These are phyloP conservation scores for Loris lydekkerianus DNA, from an alignment of 2,797 vertebrate genomes.

Conservation along the genomic window DNA sequence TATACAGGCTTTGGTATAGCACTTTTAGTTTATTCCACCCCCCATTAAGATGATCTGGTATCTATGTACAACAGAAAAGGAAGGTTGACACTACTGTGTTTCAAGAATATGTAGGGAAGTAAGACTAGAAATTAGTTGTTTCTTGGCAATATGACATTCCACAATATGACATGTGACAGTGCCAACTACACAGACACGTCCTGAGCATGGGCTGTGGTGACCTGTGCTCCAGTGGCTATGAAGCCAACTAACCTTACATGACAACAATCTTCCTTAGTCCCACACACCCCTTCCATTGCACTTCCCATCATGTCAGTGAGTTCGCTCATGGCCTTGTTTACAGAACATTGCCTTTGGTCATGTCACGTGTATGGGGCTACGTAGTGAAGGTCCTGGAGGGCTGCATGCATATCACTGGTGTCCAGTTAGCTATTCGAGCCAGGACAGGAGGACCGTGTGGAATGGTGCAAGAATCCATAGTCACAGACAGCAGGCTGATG, in stretches of 20 bases:
- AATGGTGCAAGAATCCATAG: slow-evolving; percentile 69
- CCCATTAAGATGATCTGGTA: background rate
- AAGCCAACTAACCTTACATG: background rate
- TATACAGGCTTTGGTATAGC: background rate
- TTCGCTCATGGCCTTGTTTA: slow-evolving; percentile 61
- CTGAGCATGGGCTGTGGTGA: slow-evolving; percentile 54
- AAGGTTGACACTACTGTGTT: slow-evolving; percentile 63
- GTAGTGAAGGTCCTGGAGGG: slow-evolving; percentile 59
- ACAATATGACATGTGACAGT: slow-evolving; percentile 60
- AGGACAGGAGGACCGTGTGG: slow-evolving; percentile 62
- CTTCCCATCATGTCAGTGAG: slow-evolving; percentile 38
- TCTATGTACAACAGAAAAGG: slow-evolving; percentile 68
- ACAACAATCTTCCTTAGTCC: background rate
- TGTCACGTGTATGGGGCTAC: background rate
- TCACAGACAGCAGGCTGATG: background rate
- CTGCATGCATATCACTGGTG: slow-evolving; percentile 50
- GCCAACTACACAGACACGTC: slow-evolving; percentile 74
- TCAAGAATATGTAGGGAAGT: background rate
- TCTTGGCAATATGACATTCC: slow-evolving; percentile 67
- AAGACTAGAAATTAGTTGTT: slow-evolving; percentile 53
- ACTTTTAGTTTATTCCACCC: background rate
- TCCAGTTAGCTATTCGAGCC: slow-evolving; percentile 63
- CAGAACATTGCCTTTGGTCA: slow-evolving; percentile 67
- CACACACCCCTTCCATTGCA: background rate
- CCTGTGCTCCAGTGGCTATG: background rate